These are phyloP conservation scores for Hystrix cristata DNA, from an alignment of 2,113 vertebrate species.

Conservation along the genomic window DNA sequence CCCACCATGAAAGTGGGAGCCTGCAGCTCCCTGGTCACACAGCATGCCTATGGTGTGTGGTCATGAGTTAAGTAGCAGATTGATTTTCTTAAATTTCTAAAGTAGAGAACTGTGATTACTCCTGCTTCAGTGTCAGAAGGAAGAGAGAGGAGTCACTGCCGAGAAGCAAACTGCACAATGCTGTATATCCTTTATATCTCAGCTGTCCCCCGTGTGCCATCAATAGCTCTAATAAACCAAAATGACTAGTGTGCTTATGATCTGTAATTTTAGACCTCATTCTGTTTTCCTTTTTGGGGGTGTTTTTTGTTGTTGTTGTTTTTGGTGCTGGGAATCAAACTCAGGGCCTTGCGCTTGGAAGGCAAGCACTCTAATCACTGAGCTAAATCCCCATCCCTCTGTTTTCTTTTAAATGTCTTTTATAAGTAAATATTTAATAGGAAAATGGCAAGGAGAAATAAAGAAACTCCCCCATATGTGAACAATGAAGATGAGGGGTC, in stretches of 20 bases:
- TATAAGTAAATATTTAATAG: neutral
- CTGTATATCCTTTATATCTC: neutral
- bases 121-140: neutral
- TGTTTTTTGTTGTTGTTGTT: no score
- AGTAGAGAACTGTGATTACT: neutral
- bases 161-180: neutral
- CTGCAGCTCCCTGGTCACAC: neutral
- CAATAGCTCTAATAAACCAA: neutral
- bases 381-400: neutral
- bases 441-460: neutral
- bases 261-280: neutral
- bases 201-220: neutral
- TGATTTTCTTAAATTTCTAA: neutral
- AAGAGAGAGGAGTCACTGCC: neutral
- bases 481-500: neutral
- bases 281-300: neutral
- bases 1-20: fast-evolving
- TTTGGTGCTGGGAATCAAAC: no score
- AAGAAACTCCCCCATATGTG: neutral
- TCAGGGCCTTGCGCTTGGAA: no score
- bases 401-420: neutral
- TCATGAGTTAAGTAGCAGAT: neutral
- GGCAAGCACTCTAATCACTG: no score
- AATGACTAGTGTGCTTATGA: neutral
- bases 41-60: neutral